phyloP scores from a whole-genome alignment of 2,797 vertebrate genomes.

The Pampus argenteus region DNA sequence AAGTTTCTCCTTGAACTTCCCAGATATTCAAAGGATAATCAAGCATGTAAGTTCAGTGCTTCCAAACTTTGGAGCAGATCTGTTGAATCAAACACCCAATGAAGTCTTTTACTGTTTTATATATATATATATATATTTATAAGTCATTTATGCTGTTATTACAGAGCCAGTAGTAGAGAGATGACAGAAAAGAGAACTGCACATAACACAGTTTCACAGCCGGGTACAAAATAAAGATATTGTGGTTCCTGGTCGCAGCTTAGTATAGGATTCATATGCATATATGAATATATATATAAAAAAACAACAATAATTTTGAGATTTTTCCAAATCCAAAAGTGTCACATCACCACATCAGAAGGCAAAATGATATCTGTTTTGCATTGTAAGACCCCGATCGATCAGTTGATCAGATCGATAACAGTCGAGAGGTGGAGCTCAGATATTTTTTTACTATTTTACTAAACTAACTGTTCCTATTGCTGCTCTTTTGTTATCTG shows the following conservation, averaged over 20 bases:
- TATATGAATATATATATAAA: too few species aligned
- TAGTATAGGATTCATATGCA: background rate
- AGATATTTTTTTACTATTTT: too few species aligned
- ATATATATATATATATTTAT: too few species aligned
- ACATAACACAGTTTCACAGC: background rate
- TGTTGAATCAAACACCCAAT: background rate
- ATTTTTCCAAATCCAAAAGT: too few species aligned
- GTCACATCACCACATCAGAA: too few species aligned
- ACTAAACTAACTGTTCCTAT: background rate
- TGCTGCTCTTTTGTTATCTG: background rate
- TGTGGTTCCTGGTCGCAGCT: background rate
- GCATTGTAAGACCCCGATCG: too few species aligned
- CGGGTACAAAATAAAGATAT: background rate
- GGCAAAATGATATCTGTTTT: too few species aligned
- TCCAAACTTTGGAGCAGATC: background rate
- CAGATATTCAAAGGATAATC: constrained; percentile 24
- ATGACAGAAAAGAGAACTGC: constrained; percentile 3
- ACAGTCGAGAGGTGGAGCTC: background rate
- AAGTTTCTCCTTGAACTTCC: constrained; percentile 29
- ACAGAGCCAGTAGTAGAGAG: background rate
- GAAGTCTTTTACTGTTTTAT: background rate
- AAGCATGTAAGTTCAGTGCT: constrained; percentile 5
- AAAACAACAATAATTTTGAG: too few species aligned
- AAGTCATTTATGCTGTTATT: background rate
- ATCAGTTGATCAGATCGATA: background rate